phyloP scores from a whole-genome alignment of 2,797 vertebrate genomes.

The Enteromius viviparus region DNA sequence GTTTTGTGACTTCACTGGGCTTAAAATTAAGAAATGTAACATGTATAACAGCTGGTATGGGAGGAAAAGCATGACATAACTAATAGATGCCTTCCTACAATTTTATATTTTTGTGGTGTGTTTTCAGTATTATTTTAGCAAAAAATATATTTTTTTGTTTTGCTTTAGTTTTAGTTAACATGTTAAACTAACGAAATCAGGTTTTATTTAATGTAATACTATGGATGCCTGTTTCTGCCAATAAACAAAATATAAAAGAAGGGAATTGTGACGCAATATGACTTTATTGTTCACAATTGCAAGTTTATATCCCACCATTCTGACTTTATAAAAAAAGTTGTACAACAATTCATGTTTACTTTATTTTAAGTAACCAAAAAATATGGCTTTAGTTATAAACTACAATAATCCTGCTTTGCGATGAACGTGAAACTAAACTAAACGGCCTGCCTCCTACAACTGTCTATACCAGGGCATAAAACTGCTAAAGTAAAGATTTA shows the following conservation, averaged over 20 bases:
- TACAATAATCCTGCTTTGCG: neutral
- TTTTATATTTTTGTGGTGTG: neutral
- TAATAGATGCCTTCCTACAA: neutral
- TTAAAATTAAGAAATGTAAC: neutral
- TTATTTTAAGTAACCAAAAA: neutral
- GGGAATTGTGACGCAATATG: neutral
- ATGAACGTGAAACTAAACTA: neutral
- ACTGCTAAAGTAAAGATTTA: neutral
- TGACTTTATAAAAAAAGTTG: no score
- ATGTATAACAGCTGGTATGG: neutral
- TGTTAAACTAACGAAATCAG: neutral
- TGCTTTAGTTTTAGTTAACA: neutral
- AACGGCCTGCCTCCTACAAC: neutral
- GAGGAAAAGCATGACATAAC: neutral
- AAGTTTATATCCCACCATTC: neutral
- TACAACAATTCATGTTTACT: neutral
- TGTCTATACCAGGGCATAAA: neutral
- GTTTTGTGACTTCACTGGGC: neutral
- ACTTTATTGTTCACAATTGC: no score
- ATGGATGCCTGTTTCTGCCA: neutral
- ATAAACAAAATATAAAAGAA: neutral
- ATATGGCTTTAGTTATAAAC: neutral
- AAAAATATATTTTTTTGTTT: no score
- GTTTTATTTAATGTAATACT: neutral
- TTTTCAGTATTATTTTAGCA: no score